Percentiles rank a stretch among this genome's conserved stretches.
Evolutionary conservation across 2,888 invertebrate species (phyloP).

Genomic region (Julus scanicus): DNA sequence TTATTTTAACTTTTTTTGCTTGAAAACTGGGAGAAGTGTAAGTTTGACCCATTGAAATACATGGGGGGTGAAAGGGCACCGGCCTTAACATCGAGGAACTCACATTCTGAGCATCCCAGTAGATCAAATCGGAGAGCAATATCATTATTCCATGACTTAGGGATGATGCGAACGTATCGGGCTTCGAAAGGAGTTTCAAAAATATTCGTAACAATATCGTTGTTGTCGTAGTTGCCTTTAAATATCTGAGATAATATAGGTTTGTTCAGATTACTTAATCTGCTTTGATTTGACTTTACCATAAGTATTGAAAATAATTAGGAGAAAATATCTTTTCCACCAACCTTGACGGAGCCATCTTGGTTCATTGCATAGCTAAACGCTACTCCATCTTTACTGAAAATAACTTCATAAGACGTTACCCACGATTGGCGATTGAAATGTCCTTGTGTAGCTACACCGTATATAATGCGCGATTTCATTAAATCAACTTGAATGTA

Average conservation of each 20-base stretch:
- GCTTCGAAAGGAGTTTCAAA: slow-evolving; percentile 81
- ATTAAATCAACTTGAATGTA: slow-evolving; percentile 78
- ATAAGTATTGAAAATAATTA: too few species aligned
- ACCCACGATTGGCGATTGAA: slow-evolving; percentile 78
- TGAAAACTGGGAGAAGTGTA: too few species aligned
- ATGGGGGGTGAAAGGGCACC: too few species aligned
- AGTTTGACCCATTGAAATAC: too few species aligned
- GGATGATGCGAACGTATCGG: slow-evolving; percentile 76
- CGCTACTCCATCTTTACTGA: slow-evolving; percentile 74
- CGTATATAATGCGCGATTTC: slow-evolving; percentile 77
- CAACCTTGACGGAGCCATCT: slow-evolving; percentile 28
- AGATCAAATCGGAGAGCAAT: slow-evolving; percentile 78
- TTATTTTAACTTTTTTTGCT: too few species aligned
- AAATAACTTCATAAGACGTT: slow-evolving; percentile 79
- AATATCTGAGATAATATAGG: slow-evolving; percentile 66
- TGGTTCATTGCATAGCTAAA: slow-evolving; percentile 61
- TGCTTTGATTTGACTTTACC: neutral
- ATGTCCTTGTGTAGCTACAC: slow-evolving; percentile 78
- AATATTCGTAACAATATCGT: slow-evolving; percentile 72
- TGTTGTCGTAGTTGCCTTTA: slow-evolving; percentile 76
- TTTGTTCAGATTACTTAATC: neutral
- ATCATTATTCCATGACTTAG: slow-evolving; percentile 78
- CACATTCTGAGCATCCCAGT: slow-evolving; percentile 74
- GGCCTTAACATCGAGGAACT: neutral
- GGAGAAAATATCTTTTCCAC: neutral